Evolutionary conservation across 2,888 invertebrate genomes (phyloP).

Genomic region (Cryptophagus acutangulus): DNA sequence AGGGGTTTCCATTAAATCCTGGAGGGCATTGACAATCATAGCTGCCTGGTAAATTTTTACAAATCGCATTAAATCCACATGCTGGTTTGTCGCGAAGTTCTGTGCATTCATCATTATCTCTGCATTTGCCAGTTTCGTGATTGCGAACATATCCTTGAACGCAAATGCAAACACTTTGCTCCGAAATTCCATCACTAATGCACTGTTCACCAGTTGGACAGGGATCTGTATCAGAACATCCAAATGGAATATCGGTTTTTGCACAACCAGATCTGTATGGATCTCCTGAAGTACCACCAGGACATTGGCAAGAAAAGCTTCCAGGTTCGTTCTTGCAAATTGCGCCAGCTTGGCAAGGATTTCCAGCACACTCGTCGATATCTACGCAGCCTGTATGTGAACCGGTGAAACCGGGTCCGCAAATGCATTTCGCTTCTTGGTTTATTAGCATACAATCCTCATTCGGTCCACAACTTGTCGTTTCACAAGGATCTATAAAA

Average conservation of each 20-base stretch:
- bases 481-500: slow-evolving; percentile 81
- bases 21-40: slow-evolving; percentile 88
- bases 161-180: slow-evolving; percentile 82
- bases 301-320: slow-evolving; percentile 81
- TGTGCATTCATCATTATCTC: slow-evolving; percentile 82
- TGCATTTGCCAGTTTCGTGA: slow-evolving; percentile 66
- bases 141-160: slow-evolving; percentile 81
- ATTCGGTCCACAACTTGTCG: slow-evolving; percentile 76
- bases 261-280: slow-evolving; percentile 75
- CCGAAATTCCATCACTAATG: slow-evolving; percentile 66
- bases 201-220: slow-evolving; percentile 84
- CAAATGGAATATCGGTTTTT: slow-evolving; percentile 58
- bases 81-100: slow-evolving; percentile 69
- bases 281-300: slow-evolving; percentile 74
- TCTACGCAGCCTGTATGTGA: slow-evolving; percentile 72
- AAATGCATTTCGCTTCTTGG: slow-evolving; percentile 78
- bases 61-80: slow-evolving; percentile 84
- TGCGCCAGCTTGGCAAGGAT: slow-evolving; percentile 78
- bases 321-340: slow-evolving; percentile 87
- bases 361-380: slow-evolving; percentile 79
- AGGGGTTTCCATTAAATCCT: slow-evolving; percentile 87
- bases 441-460: slow-evolving; percentile 84
- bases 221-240: slow-evolving; percentile 70
- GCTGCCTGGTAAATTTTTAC: slow-evolving; percentile 88
- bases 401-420: slow-evolving; percentile 76